Evolutionary conservation across 1,140 invertebrate genomes (phyloP).

Genomic region (Dryas iulia): DNA sequence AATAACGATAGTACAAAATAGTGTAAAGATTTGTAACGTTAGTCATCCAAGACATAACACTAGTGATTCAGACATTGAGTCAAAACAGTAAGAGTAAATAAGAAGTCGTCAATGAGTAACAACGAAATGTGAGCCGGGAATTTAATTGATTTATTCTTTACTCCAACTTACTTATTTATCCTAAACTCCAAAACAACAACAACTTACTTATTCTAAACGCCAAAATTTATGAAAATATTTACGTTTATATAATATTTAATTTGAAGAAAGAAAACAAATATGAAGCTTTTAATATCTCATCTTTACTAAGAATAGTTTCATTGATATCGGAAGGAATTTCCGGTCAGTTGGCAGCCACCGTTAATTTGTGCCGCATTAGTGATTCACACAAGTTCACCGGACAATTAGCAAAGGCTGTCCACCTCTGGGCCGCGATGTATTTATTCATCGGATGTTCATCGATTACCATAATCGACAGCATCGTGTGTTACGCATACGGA

Average conservation of each 20-base stretch:
- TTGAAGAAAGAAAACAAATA: background rate
- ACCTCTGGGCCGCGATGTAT: slow-evolving; percentile 71
- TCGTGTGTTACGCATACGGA: slow-evolving; percentile 68
- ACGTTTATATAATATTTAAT: background rate
- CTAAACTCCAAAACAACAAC: no score
- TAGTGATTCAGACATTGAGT: slow-evolving; percentile 65
- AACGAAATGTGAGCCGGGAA: slow-evolving; percentile 34
- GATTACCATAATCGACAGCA: slow-evolving; percentile 77
- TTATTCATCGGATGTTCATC: slow-evolving; percentile 77
- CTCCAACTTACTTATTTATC: no score
- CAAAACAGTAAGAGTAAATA: slow-evolving; percentile 61
- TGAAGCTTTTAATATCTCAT: background rate
- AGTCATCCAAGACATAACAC: slow-evolving; percentile 64
- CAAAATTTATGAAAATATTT: no score
- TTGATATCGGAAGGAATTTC: slow-evolving; percentile 51
- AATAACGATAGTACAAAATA: slow-evolving; percentile 40
- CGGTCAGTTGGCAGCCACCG: slow-evolving; percentile 42
- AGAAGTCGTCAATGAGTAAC: slow-evolving; percentile 49
- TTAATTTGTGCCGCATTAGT: slow-evolving; percentile 64
- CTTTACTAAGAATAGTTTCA: background rate
- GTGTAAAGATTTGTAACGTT: slow-evolving; percentile 50
- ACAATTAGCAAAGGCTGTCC: slow-evolving; percentile 79
- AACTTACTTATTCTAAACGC: no score
- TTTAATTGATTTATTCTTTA: slow-evolving; percentile 33
- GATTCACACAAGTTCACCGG: slow-evolving; percentile 72